Evolutionary conservation across 2,113 vertebrate species (phyloP).

Genomic region (Octodon degus): DNA sequence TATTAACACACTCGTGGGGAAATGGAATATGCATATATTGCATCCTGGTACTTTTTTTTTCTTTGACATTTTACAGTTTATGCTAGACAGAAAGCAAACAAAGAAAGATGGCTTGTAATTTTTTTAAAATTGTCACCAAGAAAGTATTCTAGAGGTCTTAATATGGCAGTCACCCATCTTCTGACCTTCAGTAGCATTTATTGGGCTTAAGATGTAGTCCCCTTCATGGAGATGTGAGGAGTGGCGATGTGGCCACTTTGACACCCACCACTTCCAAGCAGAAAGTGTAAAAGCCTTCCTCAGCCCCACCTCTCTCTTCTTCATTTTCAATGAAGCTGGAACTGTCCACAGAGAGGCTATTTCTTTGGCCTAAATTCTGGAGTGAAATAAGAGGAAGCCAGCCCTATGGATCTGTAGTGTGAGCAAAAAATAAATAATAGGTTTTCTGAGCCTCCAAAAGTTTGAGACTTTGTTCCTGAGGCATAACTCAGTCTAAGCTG

Average conservation of each 20-base stretch:
- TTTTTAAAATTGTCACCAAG: slow-evolving; percentile 17
- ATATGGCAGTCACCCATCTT: not conserved
- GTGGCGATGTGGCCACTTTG: not conserved
- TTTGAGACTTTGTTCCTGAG: not conserved
- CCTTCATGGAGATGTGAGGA: not conserved
- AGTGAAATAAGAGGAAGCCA: not conserved
- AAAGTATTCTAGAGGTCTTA: slow-evolving; percentile 5
- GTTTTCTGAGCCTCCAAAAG: not conserved
- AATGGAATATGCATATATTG: not conserved
- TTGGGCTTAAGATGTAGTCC: not conserved
- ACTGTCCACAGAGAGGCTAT: not conserved
- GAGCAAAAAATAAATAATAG: not conserved
- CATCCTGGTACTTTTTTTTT: not conserved
- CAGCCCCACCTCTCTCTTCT: not conserved
- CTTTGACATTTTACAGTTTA: slow-evolving; percentile 2
- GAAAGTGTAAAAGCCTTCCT: not conserved
- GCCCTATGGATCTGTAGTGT: not conserved
- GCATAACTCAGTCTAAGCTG: not conserved
- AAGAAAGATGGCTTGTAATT: not conserved
- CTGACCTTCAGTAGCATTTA: not conserved
- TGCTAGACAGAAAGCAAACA: slow-evolving; percentile 47
- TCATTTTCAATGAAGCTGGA: not conserved
- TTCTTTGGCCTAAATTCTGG: not conserved
- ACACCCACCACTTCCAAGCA: not conserved
- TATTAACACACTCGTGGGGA: not conserved